Evolutionary conservation across 2,797 vertebrate species (phyloP).

Genomic region (Pseudochirops cupreus): DNA sequence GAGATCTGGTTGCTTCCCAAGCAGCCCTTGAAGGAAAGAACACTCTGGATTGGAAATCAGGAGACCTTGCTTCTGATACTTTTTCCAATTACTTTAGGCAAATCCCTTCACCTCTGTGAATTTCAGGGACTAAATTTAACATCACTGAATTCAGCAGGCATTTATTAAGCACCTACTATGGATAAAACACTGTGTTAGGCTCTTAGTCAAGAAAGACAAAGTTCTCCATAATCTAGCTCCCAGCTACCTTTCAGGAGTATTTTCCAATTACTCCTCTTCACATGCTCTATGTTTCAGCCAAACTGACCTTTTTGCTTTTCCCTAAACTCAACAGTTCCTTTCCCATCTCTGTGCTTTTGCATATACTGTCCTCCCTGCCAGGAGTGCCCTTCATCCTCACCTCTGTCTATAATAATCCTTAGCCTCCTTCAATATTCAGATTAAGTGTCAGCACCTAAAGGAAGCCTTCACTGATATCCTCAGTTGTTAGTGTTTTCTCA

Average conservation of each 20-base stretch:
- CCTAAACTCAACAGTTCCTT: not conserved
- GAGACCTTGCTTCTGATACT: not conserved
- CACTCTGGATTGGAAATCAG: not conserved
- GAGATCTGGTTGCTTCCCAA: not conserved
- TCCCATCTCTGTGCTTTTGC: not conserved
- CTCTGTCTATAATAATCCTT: not conserved
- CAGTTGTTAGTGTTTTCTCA: not conserved
- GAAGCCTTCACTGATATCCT: not conserved
- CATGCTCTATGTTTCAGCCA: not conserved
- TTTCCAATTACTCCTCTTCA: not conserved
- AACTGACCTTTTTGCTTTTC: not conserved
- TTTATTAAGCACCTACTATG: not conserved
- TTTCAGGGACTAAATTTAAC: not conserved
- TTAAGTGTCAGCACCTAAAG: not conserved
- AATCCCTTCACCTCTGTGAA: not conserved
- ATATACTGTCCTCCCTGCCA: not conserved
- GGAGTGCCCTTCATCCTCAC: not conserved
- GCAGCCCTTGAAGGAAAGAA: not conserved
- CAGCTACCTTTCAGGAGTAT: not conserved
- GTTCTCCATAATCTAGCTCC: not conserved
- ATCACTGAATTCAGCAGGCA: not conserved
- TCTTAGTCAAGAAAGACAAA: not conserved
- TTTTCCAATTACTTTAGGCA: not conserved
- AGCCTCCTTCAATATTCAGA: not conserved
- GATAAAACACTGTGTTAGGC: not conserved